Conservation (phyloP, 2,113 vertebrate species). For the Hippolais icterina region DNA sequence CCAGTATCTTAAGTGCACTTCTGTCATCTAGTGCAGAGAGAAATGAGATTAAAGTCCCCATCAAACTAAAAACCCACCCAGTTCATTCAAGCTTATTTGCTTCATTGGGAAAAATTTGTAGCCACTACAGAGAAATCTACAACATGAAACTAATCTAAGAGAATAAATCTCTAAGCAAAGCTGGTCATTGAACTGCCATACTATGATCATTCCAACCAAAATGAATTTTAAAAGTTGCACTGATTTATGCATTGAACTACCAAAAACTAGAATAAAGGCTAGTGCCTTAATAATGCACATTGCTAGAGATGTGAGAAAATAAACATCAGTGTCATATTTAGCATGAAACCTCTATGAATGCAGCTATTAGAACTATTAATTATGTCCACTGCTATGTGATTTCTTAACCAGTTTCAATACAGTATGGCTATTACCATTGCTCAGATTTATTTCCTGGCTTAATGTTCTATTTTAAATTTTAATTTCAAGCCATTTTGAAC, state of each 20-base stretch:
- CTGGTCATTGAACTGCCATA: background rate
- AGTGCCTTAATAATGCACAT: background rate
- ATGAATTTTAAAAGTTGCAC: background rate
- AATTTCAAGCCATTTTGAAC: conserved; percentile 54
- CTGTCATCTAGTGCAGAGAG: background rate
- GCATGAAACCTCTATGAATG: background rate
- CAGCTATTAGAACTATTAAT: conserved; percentile 19
- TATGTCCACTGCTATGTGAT: background rate
- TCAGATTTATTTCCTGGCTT: conserved; percentile 47
- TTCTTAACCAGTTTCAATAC: conserved; percentile 8
- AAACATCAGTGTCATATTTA: background rate
- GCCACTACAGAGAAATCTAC: background rate
- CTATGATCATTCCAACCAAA: background rate
- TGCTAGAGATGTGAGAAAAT: background rate
- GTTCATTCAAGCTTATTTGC: background rate
- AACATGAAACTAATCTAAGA: background rate
- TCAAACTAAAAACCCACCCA: background rate
- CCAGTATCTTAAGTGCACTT: background rate
- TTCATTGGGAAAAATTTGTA: background rate
- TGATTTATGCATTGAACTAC: background rate
- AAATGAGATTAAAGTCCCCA: background rate
- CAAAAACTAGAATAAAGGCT: background rate
- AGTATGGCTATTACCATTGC: background rate
- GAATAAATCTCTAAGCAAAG: background rate
- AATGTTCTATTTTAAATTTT: conserved; percentile 20